Evolutionary conservation across 2,113 vertebrate species (phyloP).

Genomic region (Hyla sarda): DNA sequence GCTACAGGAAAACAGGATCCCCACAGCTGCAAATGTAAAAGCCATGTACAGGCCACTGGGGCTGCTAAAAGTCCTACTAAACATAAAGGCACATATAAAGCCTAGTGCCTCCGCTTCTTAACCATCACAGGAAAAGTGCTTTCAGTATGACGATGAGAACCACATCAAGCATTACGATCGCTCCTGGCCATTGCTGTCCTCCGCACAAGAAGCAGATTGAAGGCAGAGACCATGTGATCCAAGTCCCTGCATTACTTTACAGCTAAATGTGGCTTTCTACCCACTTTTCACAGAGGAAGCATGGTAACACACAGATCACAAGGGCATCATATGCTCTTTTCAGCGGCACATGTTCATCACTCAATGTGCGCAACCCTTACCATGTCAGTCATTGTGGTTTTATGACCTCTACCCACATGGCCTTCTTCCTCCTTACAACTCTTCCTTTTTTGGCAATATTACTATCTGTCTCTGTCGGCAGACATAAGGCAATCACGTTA

Average conservation of each 20-base stretch:
- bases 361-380: neutral
- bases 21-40: no score
- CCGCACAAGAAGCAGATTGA: neutral
- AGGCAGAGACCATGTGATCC: neutral
- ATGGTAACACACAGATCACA: neutral
- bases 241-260: neutral
- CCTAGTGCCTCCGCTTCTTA: neutral
- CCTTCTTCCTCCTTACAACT: neutral
- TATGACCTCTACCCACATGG: neutral
- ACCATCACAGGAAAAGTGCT: neutral
- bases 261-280: neutral
- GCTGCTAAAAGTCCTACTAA: no score
- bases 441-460: neutral
- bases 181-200: slow-evolving; percentile 4
- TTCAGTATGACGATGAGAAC: neutral
- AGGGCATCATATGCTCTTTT: neutral
- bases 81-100: no score
- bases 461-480: neutral
- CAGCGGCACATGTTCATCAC: neutral
- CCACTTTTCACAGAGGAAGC: neutral
- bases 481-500: neutral
- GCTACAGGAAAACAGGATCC: no score
- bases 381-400: neutral
- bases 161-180: neutral
- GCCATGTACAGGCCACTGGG: no score